Evolutionary conservation across 2,113 vertebrate genomes (phyloP), one percentile per base, ranked within the genome.

Genomic region (Anser cygnoides): DNA sequence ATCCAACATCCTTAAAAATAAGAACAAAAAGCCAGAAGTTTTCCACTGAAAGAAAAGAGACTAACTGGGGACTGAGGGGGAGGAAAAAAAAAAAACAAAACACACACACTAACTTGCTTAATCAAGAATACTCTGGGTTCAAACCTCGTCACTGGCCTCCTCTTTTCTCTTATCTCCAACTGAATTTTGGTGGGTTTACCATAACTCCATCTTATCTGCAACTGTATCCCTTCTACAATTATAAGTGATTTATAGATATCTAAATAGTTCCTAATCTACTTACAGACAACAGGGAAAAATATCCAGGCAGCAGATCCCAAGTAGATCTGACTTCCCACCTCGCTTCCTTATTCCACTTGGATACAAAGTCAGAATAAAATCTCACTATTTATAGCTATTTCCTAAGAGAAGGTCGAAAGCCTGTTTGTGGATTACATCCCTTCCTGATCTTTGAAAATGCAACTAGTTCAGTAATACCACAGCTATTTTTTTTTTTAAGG

Each of bases 41-140:
- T 63, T 57, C 10, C 18, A 89, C 29, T 39, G 44, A 85, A 76
- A 88, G 14, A 89, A 68, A 14, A 43, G 57, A 81, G n/a, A 3
- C 9, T 75, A 2, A 4, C 8, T 29, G 11, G 37, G 22, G 11
- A 9, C 8, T 9, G 3, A 2, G 4, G 4, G 44, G 12, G 8
- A 28, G 9, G 1, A 20, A 10, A 17, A 14, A 50, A 26, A 65
- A 52, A 73, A 43, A 57, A 0, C 1, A 31, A 5, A 18, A 2
- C 14, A 13, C 35, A 5, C 26, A 2, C 17, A 11, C 10, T 57
- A 29, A 43, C 28, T 55, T 63, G 37, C 35, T 66, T 33, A 16
- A 89, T 87, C 50, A 82, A 68, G 21, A 87, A 68, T 18, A 57
- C 19, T 35, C 54, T 25, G n/a, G 19, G 49, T 54, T 92, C 35